Percentiles rank a stretch among this genome's conserved stretches.
Evolutionary conservation across 2,888 invertebrate species (phyloP).

Genomic region (Agrypnus murinus): DNA sequence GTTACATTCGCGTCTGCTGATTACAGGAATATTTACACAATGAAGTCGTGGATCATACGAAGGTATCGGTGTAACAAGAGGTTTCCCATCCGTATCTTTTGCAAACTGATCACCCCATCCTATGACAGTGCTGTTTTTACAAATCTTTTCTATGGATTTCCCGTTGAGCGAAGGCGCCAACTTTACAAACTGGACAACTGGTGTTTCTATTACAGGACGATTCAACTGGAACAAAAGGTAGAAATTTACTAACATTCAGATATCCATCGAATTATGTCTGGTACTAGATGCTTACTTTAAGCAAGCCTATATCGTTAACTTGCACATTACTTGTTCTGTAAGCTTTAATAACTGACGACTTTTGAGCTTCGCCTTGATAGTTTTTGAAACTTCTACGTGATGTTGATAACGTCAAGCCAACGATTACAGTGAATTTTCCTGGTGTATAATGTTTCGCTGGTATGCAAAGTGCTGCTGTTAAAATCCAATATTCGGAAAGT

Average conservation of each 20-base stretch:
- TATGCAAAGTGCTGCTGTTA: constrained; percentile 32
- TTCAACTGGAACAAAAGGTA: neutral
- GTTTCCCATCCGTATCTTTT: neutral
- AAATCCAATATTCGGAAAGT: constrained; percentile 17
- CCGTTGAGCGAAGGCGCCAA: neutral
- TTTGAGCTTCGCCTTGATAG: no score
- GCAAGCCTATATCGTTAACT: neutral
- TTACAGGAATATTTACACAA: neutral
- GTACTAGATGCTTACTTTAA: constrained; percentile 4
- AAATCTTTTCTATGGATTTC: neutral
- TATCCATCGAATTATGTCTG: no score
- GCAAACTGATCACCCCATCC: constrained; percentile 22
- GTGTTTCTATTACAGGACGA: neutral
- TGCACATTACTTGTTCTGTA: neutral
- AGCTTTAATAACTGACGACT: neutral
- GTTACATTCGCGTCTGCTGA: neutral
- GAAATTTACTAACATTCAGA: no score
- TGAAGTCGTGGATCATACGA: neutral
- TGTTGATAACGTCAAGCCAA: neutral
- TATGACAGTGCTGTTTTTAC: neutral
- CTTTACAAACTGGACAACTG: neutral
- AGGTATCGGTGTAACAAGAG: neutral
- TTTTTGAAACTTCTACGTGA: neutral
- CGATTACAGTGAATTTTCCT: neutral
- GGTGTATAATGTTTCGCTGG: neutral